Conservation (phyloP, 1,140 invertebrate genomes). For the Galleria mellonella region DNA sequence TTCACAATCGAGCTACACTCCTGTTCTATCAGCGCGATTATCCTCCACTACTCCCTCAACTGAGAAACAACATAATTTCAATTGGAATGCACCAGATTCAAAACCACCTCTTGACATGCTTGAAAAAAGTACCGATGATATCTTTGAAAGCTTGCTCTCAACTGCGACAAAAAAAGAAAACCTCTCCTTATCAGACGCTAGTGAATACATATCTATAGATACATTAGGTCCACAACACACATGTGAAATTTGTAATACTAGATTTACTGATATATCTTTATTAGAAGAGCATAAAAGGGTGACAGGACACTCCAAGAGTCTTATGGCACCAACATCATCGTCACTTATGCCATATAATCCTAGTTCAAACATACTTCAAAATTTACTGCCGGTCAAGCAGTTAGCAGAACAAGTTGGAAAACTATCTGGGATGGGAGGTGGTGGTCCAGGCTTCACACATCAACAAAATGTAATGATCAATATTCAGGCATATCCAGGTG, state of each 20-base stretch:
- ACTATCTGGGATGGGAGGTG: slow-evolving; percentile 39
- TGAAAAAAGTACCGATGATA: slow-evolving; percentile 63
- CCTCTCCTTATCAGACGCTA: slow-evolving; percentile 49
- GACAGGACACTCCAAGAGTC: slow-evolving; percentile 57
- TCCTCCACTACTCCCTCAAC: slow-evolving; percentile 32
- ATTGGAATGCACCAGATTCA: slow-evolving; percentile 61
- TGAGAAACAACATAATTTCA: slow-evolving; percentile 60
- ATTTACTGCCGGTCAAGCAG: slow-evolving; percentile 62
- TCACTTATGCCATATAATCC: slow-evolving; percentile 48
- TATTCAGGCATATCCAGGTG: slow-evolving; percentile 67
- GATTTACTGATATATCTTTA: slow-evolving; percentile 55
- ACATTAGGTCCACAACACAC: slow-evolving; percentile 66
- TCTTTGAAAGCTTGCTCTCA: slow-evolving; percentile 58
- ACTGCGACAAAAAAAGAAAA: slow-evolving; percentile 50
- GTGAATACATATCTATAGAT: slow-evolving; percentile 67
- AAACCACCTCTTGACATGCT: slow-evolving; percentile 55
- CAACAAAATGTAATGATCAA: slow-evolving; percentile 74
- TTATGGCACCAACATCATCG: slow-evolving; percentile 34
- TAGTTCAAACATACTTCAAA: slow-evolving; percentile 48
- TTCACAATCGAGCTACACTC: slow-evolving; percentile 31
- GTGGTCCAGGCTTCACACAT: slow-evolving; percentile 54
- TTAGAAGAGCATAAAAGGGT: slow-evolving; percentile 61
- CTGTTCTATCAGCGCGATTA: slow-evolving; percentile 18
- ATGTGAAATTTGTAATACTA: slow-evolving; percentile 66
- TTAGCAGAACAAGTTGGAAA: slow-evolving; percentile 69